phyloP scores from a whole-genome alignment of 2,888 invertebrate genomes.

The Ptychoptera contaminata region DNA sequence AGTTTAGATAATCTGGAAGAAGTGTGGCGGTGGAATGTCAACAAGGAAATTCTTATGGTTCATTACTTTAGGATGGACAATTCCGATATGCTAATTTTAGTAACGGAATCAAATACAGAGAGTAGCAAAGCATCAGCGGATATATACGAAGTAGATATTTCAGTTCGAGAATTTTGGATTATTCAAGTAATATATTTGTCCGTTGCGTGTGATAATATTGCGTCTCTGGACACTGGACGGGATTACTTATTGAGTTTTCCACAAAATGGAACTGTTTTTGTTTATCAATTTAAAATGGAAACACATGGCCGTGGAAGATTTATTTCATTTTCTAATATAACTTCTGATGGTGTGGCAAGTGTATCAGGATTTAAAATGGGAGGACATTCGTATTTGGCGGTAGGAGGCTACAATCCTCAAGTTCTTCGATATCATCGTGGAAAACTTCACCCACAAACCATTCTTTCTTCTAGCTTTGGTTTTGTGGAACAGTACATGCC shows the following conservation, averaged over 20 bases:
- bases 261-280: conserved; percentile 17
- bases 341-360: conserved; percentile 19
- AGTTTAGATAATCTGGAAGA: conserved; percentile 9
- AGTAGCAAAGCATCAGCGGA: conserved; percentile 14
- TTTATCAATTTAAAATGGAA: conserved; percentile 20
- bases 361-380: conserved; percentile 27
- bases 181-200: conserved; percentile 21
- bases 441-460: conserved; percentile 21
- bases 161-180: conserved; percentile 22
- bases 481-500: conserved; percentile 25
- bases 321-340: conserved; percentile 15
- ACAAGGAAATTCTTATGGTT: conserved; percentile 15
- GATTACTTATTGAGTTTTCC: conserved; percentile 24
- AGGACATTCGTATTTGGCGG: conserved; percentile 25
- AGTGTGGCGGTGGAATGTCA: conserved; percentile 22
- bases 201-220: conserved; percentile 15
- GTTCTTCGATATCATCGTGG: conserved; percentile 25
- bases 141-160: conserved; percentile 21
- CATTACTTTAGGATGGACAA: conserved; percentile 17
- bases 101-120: conserved; percentile 12
- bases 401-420: conserved; percentile 23
- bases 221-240: conserved; percentile 21
- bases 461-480: conserved; percentile 24
- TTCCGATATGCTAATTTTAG: conserved; percentile 17
- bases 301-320: conserved; percentile 10